Evolutionary conservation across 2,888 invertebrate genomes (phyloP), one percentile per base, ranked within the genome.

Genomic region (Lasius platythorax): DNA sequence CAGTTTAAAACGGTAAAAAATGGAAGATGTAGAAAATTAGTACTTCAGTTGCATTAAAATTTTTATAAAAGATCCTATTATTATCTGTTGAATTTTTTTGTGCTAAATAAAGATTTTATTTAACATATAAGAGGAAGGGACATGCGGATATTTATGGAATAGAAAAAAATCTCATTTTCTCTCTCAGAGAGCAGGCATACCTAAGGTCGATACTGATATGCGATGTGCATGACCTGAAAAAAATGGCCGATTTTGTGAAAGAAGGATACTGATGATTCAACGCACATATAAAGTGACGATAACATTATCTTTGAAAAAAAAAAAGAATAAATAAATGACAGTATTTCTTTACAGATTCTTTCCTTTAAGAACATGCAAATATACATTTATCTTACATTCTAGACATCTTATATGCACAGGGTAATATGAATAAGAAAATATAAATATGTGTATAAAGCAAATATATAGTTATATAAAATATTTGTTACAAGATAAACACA

Each of bases 211-310:
- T 8, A 3, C 18, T 56, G 30, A 8, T 58, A 58, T 33, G 23
- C 18, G 28, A 66, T 75, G 61, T 50, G 81, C 67, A 72, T 76
- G 83, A 83, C 56, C 72, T 76, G 85, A 83, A 72, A 86, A 83
- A 83, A 82, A 64, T 79, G 56, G 4, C 56, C 28, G 83, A 81
- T 79, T 75, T 79, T 61, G 28, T 37, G 37, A n/a, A 53, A 30
- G 9, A 61, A 28, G 43, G 43, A 40, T 67, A 74, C 70, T 73
- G 43, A 40, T 28, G 63, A 56, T 66, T 56, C 8, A 23, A 11
- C 30, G 64, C 43, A 70, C 74, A 70, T 83, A 83, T 79, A 79
- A 56, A 85, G 53, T n/a, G 53, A n/a, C 56, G 81, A 85, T 87
- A 81, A 61, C 28, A 64, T 85, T 87, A 85, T 85, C 83, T 70